phyloP scores from a whole-genome alignment of 2,888 invertebrate genomes.

The Flabesymbios commensalis region DNA sequence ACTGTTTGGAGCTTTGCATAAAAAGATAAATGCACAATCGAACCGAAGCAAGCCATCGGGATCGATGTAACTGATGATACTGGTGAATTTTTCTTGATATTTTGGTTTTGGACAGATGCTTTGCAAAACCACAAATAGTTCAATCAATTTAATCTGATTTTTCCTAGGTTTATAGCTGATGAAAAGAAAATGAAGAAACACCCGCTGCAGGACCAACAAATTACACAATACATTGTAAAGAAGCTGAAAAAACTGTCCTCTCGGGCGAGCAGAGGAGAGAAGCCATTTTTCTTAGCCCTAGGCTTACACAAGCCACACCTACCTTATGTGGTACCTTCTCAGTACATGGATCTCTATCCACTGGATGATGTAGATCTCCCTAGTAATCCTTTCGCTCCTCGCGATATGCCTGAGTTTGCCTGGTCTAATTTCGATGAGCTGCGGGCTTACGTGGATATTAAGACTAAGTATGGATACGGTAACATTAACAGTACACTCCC shows the following conservation, averaged over 20 bases:
- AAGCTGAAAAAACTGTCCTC: slow-evolving; percentile 17
- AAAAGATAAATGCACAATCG: no score
- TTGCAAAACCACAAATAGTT: no score
- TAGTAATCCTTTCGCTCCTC: slow-evolving; percentile 38
- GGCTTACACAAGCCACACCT: slow-evolving; percentile 39
- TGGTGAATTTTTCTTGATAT: no score
- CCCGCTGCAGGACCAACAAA: slow-evolving; percentile 4
- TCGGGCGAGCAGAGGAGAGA: not conserved
- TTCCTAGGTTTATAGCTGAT: slow-evolving; percentile 38
- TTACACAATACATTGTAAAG: slow-evolving; percentile 24
- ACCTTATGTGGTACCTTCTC: slow-evolving; percentile 34
- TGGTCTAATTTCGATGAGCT: slow-evolving; percentile 40
- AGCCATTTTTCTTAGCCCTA: slow-evolving; percentile 37
- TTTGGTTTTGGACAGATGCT: no score
- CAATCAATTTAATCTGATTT: no score
- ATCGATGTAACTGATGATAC: no score
- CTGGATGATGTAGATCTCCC: slow-evolving; percentile 30
- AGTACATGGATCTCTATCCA: slow-evolving; percentile 30
- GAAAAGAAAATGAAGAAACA: slow-evolving; percentile 10
- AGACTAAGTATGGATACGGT: slow-evolving; percentile 31
- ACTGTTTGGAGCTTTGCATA: no score
- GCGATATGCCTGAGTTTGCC: slow-evolving; percentile 38
- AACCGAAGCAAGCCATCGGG: no score
- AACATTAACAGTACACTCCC: slow-evolving; percentile 41
- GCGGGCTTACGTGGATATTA: slow-evolving; percentile 33